These are phyloP conservation scores for Parapsyche elsis DNA, from an alignment of 1,140 invertebrate species.

Conservation along the genomic window DNA sequence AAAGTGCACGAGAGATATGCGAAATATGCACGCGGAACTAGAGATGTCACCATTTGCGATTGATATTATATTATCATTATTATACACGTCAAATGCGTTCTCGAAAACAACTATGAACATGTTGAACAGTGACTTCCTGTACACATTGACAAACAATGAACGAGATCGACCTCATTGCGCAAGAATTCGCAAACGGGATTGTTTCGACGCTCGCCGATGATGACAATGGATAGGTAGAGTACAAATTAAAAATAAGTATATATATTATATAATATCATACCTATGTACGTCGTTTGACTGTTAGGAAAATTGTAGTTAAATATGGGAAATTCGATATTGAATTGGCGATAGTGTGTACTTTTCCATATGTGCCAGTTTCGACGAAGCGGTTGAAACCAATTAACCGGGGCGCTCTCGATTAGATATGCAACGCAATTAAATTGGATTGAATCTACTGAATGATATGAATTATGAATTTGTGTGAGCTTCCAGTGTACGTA, in stretches of 20 bases:
- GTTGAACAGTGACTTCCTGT: constrained; percentile 4
- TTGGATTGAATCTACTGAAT: too few species aligned
- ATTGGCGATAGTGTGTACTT: background rate
- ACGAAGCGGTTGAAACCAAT: background rate
- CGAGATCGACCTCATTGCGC: background rate
- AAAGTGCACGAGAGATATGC: too few species aligned
- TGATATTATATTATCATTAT: too few species aligned
- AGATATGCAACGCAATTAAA: background rate
- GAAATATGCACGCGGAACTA: too few species aligned
- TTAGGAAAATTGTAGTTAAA: background rate
- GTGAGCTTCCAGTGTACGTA: too few species aligned
- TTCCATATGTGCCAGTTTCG: constrained; percentile 4
- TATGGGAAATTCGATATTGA: background rate
- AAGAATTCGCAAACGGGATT: constrained; percentile 14
- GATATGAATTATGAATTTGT: too few species aligned
- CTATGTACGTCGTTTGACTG: background rate
- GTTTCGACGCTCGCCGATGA: too few species aligned
- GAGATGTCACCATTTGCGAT: too few species aligned
- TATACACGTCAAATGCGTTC: too few species aligned
- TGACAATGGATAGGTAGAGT: too few species aligned
- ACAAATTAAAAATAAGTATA: too few species aligned
- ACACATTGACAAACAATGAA: constrained; percentile 3
- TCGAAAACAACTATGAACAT: background rate
- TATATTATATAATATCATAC: too few species aligned
- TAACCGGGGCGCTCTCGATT: background rate